Evolutionary conservation across 2,113 vertebrate species (phyloP), one percentile per base, ranked within the genome.

Genomic region (Eonycteris spelaea): DNA sequence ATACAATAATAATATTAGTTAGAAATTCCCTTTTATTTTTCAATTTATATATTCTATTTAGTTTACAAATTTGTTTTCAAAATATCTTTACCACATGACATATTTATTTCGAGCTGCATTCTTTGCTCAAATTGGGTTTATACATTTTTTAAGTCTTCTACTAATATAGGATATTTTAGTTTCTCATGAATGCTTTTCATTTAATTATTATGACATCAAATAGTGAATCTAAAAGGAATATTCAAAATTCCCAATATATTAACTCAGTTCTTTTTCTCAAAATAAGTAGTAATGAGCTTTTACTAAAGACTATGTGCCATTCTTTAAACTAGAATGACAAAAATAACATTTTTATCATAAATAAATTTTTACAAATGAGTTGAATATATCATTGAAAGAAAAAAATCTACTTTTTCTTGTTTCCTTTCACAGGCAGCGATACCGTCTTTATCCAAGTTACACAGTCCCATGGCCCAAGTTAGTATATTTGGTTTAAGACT

Each of bases 381-480:
- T 95, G 78, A 96, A 33, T 95, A 86, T 95, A 96, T 94, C 79
- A 79, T 5, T 92, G 65, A 61, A 90, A 97, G 95, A 96, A 97
- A 94, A 96, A 96, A 85, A 95, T 96, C 93, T 92, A 74, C 96
- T 97, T 94, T 98, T 95, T 98, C 98, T 98, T 97, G 94, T 98
- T 97, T 98, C 97, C 97, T 98, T 98, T 93, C 95, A 97, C 98
- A 99, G 99, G 98, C 98, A 98, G 98, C 94, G 98, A 99, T 98
- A 98, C 98, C 94, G 97, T 99, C 98, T 99, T 99, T 98, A 98
- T 98, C 96, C 98, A 98, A 87, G 98, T 99, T 94, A 97, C 98
- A 97, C 98, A 99, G 71, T 98, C 99, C 90, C 98, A 98, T 82
- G 99, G 99, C 97, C 98, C 98, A 99, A 98, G 99, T 99, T 98